Conservation (phyloP, 2,888 invertebrate genomes). For the Euspilapteryx auroguttella region DNA sequence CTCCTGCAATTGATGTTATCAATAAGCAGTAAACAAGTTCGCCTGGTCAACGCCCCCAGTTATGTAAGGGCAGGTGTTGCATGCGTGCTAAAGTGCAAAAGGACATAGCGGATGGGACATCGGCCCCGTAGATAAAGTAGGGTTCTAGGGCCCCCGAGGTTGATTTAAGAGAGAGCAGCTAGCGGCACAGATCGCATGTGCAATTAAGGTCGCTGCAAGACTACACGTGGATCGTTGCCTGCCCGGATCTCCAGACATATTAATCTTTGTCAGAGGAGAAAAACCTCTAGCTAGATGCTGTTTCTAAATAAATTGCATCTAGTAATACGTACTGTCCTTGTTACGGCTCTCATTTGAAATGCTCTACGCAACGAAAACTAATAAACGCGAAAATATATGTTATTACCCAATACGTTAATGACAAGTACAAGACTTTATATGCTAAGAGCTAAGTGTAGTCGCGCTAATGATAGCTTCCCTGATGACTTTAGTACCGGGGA, state of each 20-base stretch:
- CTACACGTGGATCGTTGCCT: too few species aligned
- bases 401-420: too few species aligned
- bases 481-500: slow-evolving; percentile 33
- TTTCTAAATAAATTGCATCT: not conserved
- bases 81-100: slow-evolving; percentile 23
- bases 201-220: slow-evolving; percentile 51
- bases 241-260: too few species aligned
- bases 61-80: slow-evolving; percentile 47
- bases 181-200: slow-evolving; percentile 20
- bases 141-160: slow-evolving; percentile 52
- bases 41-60: slow-evolving; percentile 36
- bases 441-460: too few species aligned
- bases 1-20: slow-evolving; percentile 18
- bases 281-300: not conserved
- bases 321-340: not conserved
- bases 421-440: too few species aligned
- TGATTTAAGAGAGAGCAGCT: slow-evolving; percentile 57
- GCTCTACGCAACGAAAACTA: too few species aligned
- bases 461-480: slow-evolving; percentile 50
- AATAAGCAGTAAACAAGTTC: slow-evolving; percentile 24
- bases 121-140: slow-evolving; percentile 24
- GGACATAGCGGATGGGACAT: slow-evolving; percentile 10
- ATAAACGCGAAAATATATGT: too few species aligned
- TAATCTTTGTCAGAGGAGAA: too few species aligned
- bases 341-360: too few species aligned